Conservation (phyloP, 2,113 vertebrate genomes). For the Grammomys dolichurus region DNA sequence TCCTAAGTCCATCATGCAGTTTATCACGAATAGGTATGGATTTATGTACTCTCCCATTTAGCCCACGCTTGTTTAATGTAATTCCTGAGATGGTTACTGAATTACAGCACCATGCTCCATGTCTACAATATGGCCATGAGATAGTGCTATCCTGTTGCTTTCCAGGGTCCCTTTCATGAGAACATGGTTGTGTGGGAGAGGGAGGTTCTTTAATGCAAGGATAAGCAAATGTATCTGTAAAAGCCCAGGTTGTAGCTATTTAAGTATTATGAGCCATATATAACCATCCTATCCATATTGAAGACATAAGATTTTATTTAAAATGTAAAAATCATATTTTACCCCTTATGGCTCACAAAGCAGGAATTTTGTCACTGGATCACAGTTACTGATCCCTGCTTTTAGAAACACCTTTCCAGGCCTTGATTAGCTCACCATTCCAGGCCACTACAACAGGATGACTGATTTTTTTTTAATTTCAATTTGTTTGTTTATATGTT, state of each 20-base stretch:
- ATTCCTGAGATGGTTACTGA: neutral
- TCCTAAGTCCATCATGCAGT: neutral
- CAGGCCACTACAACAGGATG: accelerated
- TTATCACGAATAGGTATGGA: neutral
- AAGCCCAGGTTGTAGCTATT: neutral
- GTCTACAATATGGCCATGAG: neutral
- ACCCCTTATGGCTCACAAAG: neutral
- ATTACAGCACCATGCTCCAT: neutral
- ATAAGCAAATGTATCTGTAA: neutral
- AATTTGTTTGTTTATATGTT: neutral
- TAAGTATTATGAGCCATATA: neutral
- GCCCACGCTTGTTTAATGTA: neutral
- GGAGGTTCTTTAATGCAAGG: neutral
- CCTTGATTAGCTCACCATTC: neutral
- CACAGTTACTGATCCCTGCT: neutral
- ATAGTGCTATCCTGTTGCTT: neutral
- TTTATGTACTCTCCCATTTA: neutral
- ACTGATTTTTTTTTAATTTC: neutral
- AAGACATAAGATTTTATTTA: neutral
- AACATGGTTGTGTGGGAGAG: neutral
- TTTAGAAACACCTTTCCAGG: neutral
- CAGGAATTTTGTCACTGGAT: neutral
- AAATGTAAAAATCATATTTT: neutral
- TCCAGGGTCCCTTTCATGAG: neutral
- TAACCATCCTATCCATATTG: neutral